Conservation (phyloP, 1,140 invertebrate species). For the Bicyclus anynana region DNA sequence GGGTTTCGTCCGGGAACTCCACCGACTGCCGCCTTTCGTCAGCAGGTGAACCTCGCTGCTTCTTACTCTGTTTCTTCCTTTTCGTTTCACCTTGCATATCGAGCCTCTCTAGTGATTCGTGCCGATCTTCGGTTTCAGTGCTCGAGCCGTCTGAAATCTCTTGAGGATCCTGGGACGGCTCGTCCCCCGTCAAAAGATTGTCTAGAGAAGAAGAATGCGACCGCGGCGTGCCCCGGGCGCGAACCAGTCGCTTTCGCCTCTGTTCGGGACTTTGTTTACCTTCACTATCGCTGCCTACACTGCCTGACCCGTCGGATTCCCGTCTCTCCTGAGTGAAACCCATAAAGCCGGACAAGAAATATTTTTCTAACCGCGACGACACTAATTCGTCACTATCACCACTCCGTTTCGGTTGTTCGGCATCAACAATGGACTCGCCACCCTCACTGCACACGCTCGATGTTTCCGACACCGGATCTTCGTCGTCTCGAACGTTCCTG, state of each 20-base stretch:
- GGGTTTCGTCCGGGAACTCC: constrained; percentile 71
- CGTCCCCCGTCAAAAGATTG: constrained; percentile 81
- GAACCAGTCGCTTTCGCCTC: constrained; percentile 85
- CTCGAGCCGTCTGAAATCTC: constrained; percentile 84
- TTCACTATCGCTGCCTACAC: constrained; percentile 90
- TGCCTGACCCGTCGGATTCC: constrained; percentile 90
- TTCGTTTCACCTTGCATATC: constrained; percentile 90
- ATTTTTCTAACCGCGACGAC: constrained; percentile 92
- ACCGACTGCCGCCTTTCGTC: constrained; percentile 72
- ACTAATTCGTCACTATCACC: constrained; percentile 85
- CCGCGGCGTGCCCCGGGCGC: constrained; percentile 87
- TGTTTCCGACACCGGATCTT: constrained; percentile 90
- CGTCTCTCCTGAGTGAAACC: constrained; percentile 85
- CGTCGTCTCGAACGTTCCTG: constrained; percentile 75
- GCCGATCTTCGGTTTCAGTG: constrained; percentile 87
- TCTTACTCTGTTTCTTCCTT: constrained; percentile 85
- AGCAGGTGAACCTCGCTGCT: constrained; percentile 78
- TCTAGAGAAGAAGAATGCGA: constrained; percentile 89
- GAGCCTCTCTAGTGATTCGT: constrained; percentile 83
- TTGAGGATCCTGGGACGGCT: constrained; percentile 74
- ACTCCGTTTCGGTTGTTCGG: constrained; percentile 75
- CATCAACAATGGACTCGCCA: constrained; percentile 81
- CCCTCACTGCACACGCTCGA: constrained; percentile 92
- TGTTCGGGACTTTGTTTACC: constrained; percentile 91
- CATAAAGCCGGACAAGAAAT: constrained; percentile 91